Percentiles rank a stretch among this genome's conserved stretches.
These are phyloP conservation scores for Mechanitis messenoides DNA, from an alignment of 2,888 invertebrate genomes.

Conservation along the genomic window DNA sequence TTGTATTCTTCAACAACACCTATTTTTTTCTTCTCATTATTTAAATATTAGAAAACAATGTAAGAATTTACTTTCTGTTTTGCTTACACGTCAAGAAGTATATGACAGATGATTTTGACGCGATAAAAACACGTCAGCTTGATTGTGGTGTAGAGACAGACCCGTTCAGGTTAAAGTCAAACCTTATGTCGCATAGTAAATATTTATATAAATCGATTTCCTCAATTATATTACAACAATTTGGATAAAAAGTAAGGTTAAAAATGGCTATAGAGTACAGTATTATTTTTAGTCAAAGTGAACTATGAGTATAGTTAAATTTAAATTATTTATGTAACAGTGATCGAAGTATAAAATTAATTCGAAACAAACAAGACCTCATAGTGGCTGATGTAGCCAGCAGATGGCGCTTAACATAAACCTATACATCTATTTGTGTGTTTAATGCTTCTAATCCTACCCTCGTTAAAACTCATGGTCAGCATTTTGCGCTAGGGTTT, in stretches of 20 bases:
- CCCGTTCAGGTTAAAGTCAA: conserved; percentile 30
- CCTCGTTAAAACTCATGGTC: no score
- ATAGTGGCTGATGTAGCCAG: no score
- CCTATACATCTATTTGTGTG: no score
- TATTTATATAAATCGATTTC: no score
- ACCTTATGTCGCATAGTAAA: background rate
- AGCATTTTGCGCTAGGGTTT: no score
- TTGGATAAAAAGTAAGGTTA: background rate
- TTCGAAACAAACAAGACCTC: no score
- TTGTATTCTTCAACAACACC: conserved; percentile 36
- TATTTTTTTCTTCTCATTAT: conserved; percentile 64
- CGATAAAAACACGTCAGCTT: conserved; percentile 59
- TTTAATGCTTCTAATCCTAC: no score
- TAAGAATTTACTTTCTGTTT: conserved; percentile 41
- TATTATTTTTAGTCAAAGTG: background rate
- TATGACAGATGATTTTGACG: conserved; percentile 40
- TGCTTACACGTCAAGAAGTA: conserved; percentile 57
- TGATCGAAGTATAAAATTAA: no score
- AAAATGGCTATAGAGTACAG: background rate
- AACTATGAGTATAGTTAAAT: no score
- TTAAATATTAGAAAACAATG: conserved; percentile 44
- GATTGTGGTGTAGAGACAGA: conserved; percentile 34
- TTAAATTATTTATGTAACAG: no score
- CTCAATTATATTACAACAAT: no score
- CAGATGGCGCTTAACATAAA: no score